Evolutionary conservation across 2,113 vertebrate species (phyloP), one percentile per base, ranked within the genome.

Genomic region (Paralichthys olivaceus): DNA sequence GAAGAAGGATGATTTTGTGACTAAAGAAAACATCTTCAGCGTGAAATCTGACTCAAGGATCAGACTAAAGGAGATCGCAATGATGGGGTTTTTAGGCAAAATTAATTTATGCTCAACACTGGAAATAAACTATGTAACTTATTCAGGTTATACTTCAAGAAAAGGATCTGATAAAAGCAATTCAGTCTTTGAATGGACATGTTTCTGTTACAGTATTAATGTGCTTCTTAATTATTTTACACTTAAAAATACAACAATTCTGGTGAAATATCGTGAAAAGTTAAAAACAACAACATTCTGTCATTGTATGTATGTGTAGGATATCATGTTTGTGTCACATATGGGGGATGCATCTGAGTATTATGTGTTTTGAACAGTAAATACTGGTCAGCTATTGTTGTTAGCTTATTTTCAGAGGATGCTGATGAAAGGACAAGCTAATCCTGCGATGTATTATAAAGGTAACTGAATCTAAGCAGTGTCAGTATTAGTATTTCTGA

Each of bases 381-480:
- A 68, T 70, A n/a, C 43, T 80, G 61, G 66, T 72, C 66, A 53
- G 4, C 54, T 69, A 58, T 85, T 85, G 72, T 84, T 74, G 4
- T 8, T 12, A 17, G 63, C 12, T 7, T 61, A 56, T 26, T 70
- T 65, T 75, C 11, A 77, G 37, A 60, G 51, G 15, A 29, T 13
- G 1, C n/a, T 49, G 75, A 34, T 82, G 69, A 84, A 81, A 85
- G 69, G 53, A 29, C 20, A 67, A 47, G 19, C 34, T 73, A 45
- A 68, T 75, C 69, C 74, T 13, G 7, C 28, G 14, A 37, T 32
- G 56, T 43, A 20, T 71, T 17, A 57, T 63, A 2, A 67, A 72
- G 64, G 83, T 77, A 82, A 87, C 73, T 9, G 4, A 72, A 86
- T 69, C 73, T 26, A 40, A 34, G 53, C 22, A 8, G 25, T 43